phyloP scores from a whole-genome alignment of 2,797 vertebrate species.

The Halcyon chelicuti region DNA sequence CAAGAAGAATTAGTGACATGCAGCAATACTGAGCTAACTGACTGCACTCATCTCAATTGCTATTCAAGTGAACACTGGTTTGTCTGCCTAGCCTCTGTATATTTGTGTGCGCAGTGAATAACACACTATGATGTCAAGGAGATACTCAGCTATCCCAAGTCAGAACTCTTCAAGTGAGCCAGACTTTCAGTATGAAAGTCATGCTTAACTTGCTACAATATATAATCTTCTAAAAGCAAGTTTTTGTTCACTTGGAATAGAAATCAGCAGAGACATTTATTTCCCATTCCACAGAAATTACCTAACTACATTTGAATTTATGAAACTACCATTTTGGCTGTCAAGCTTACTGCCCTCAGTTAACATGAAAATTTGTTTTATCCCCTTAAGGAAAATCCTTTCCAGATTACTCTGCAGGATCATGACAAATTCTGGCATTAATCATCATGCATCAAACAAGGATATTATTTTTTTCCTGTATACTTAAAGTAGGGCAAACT shows the following conservation, averaged over 20 bases:
- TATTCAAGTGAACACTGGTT: neutral
- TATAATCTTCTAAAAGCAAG: neutral
- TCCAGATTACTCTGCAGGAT: conserved; percentile 37
- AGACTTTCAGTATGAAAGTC: neutral
- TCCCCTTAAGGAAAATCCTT: conserved; percentile 57
- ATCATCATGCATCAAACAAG: conserved; percentile 12
- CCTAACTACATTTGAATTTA: neutral
- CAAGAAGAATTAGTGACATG: neutral
- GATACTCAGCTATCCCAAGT: neutral
- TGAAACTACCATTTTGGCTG: conserved; percentile 4
- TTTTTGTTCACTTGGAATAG: neutral
- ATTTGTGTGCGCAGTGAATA: neutral
- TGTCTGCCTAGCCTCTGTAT: neutral
- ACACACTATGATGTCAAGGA: neutral
- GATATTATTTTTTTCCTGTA: neutral
- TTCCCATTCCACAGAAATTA: neutral
- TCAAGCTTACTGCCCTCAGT: conserved; percentile 1
- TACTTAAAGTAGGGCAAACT: conserved; percentile 36
- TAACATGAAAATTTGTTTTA: conserved; percentile 28
- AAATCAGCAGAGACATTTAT: neutral
- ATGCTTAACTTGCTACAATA: neutral
- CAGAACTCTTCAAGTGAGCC: neutral
- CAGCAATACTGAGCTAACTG: neutral
- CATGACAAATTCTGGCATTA: conserved; percentile 47
- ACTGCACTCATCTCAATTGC: neutral